phyloP scores from a whole-genome alignment of 2,797 vertebrate species.

The Carapus acus region DNA sequence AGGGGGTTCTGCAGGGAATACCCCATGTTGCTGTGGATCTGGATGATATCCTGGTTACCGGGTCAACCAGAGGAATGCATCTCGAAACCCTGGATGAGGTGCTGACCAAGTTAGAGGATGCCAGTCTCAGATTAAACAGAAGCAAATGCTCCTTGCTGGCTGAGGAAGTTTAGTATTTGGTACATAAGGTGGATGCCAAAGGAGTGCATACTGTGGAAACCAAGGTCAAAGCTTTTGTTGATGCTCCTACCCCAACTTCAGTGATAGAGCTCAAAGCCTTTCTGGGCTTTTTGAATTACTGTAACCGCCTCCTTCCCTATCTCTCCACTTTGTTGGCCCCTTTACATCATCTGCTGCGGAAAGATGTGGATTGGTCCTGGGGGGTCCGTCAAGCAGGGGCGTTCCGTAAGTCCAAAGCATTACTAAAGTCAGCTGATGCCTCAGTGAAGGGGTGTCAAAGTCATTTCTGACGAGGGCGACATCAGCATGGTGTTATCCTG shows the following conservation, averaged over 20 bases:
- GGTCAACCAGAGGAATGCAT: neutral
- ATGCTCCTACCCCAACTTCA: neutral
- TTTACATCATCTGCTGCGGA: too few species aligned
- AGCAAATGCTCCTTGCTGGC: neutral
- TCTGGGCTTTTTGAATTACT: neutral
- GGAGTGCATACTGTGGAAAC: neutral
- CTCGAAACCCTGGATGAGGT: constrained; percentile 1
- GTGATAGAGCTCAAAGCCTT: constrained; percentile 1
- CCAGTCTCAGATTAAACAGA: neutral
- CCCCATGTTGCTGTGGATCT: constrained; percentile 2
- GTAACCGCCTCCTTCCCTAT: neutral
- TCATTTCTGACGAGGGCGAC: too few species aligned
- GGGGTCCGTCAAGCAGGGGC: too few species aligned
- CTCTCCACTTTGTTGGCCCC: neutral
- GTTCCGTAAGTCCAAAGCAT: too few species aligned
- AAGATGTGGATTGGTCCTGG: too few species aligned
- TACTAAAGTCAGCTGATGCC: too few species aligned
- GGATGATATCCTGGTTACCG: constrained; percentile 1
- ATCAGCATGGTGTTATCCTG: too few species aligned
- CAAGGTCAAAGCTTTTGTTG: constrained; percentile 1
- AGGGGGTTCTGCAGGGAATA: neutral
- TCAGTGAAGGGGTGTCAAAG: too few species aligned
- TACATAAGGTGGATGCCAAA: neutral
- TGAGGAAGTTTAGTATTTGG: neutral
- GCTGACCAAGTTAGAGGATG: neutral